Evolutionary conservation across 2,888 invertebrate genomes (phyloP).

Genomic region (Ophion ellenae): DNA sequence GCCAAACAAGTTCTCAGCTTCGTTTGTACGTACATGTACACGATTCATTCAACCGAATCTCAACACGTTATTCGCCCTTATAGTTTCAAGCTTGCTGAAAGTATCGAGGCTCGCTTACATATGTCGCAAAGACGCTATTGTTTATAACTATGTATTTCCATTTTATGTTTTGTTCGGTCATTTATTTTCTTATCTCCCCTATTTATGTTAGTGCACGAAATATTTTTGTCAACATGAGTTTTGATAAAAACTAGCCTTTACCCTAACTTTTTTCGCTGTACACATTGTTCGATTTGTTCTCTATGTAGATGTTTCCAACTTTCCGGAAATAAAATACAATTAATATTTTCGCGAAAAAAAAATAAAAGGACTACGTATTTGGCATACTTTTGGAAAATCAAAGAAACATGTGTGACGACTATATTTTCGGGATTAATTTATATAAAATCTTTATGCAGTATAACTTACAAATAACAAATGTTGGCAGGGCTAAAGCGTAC

Average conservation of each 20-base stretch:
- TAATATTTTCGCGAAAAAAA: no score
- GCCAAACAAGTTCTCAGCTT: constrained; percentile 60
- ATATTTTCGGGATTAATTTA: no score
- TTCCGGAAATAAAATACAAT: no score
- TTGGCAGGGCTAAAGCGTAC: no score
- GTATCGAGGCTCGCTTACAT: background rate
- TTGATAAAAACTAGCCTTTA: background rate
- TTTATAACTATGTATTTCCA: background rate
- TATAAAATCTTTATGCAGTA: no score
- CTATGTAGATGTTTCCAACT: no score
- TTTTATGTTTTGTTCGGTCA: background rate
- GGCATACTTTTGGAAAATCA: no score
- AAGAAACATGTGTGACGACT: no score
- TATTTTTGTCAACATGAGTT: background rate
- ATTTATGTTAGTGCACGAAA: background rate
- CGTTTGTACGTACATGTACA: constrained; percentile 43
- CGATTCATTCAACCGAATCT: constrained; percentile 2
- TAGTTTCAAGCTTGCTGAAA: background rate
- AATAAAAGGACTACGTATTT: no score
- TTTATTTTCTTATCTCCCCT: background rate
- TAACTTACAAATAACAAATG: no score
- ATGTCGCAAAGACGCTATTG: background rate
- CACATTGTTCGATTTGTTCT: no score
- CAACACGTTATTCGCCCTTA: constrained; percentile 4
- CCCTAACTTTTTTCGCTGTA: background rate